Conservation (phyloP, 2,113 vertebrate species). For the Dipodomys stephensi region DNA sequence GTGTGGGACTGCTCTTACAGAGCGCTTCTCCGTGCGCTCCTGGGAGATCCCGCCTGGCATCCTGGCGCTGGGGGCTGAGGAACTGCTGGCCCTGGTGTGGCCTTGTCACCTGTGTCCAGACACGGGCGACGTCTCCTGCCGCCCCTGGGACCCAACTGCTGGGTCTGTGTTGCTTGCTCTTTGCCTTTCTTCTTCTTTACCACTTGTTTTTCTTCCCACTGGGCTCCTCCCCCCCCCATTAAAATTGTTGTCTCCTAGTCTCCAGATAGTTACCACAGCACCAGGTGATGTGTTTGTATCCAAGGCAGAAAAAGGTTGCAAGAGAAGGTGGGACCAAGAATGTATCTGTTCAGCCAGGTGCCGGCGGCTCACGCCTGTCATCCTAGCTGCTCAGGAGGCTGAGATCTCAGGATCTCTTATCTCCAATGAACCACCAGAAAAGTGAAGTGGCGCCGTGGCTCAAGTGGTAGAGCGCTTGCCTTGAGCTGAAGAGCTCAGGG, state of each 20-base stretch:
- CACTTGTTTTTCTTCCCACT: background rate
- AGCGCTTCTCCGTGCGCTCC: background rate
- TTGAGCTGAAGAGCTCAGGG: too few species aligned
- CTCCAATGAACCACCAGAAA: too few species aligned
- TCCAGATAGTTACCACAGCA: background rate
- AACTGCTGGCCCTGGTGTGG: background rate
- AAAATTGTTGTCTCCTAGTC: background rate
- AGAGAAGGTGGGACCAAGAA: background rate
- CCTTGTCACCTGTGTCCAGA: background rate
- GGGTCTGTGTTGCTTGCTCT: background rate
- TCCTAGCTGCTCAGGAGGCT: too few species aligned
- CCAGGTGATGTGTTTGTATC: background rate
- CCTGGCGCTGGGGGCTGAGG: background rate
- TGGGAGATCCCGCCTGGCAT: background rate
- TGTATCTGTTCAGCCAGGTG: background rate
- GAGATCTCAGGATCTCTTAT: too few species aligned
- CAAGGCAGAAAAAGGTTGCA: background rate
- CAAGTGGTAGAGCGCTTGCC: too few species aligned
- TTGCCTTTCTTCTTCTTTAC: background rate
- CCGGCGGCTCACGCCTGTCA: too few species aligned
- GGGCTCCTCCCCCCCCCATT: too few species aligned
- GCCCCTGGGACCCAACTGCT: background rate
- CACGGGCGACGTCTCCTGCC: background rate
- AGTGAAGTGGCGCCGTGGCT: too few species aligned
- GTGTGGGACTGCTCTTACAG: background rate